phyloP scores from a whole-genome alignment of 2,113 vertebrate genomes.

The Chlamydotis undulata region DNA sequence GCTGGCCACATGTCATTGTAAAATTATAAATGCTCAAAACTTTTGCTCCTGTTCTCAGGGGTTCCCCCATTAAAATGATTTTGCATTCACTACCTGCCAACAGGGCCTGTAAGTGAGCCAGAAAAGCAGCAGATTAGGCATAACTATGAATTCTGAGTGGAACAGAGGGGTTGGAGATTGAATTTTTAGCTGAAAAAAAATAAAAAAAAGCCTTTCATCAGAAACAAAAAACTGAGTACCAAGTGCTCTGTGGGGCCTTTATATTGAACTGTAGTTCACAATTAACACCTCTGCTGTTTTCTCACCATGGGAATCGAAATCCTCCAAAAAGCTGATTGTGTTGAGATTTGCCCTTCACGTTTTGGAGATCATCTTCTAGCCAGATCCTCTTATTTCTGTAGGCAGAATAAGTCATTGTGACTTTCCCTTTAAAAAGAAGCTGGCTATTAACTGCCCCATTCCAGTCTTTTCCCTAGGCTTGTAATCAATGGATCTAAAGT shows the following conservation, averaged over 20 bases:
- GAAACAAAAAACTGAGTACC: conserved; percentile 70
- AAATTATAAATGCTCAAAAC: conserved; percentile 72
- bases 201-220: conserved; percentile 43
- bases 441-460: conserved; percentile 51
- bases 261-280: conserved; percentile 67
- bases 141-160: conserved; percentile 80
- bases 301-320: conserved; percentile 63
- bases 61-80: conserved; percentile 79
- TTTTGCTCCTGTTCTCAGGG: conserved; percentile 77
- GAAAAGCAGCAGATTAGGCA: conserved; percentile 77
- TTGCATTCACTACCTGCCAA: conserved; percentile 84
- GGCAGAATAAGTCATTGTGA: conserved; percentile 41
- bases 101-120: conserved; percentile 74
- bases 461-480: conserved; percentile 58
- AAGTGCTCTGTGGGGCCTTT: conserved; percentile 66
- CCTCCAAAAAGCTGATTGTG: conserved; percentile 58
- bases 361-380: conserved; percentile 53
- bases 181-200: conserved; percentile 53
- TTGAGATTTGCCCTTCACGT: neutral
- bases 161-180: conserved; percentile 63
- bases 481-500: conserved; percentile 55
- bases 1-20: conserved; percentile 67
- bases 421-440: conserved; percentile 57
- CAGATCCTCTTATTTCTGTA: conserved; percentile 41
- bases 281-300: conserved; percentile 65